Conservation (phyloP, 2,888 invertebrate species). For the Sisyra terminalis region DNA sequence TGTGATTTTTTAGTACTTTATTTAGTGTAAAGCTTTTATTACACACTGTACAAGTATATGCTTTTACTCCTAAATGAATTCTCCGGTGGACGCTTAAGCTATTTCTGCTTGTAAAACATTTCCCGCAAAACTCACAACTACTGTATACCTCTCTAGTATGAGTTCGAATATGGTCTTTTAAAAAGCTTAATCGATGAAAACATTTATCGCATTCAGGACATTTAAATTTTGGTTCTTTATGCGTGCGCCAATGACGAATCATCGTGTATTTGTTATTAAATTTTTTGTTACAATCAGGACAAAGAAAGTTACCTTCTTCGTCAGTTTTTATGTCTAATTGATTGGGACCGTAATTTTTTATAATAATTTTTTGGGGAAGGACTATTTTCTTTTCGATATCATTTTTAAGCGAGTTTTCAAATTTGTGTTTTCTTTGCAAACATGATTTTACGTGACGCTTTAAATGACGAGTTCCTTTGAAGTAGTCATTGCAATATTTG, state of each 20-base stretch:
- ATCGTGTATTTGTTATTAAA: conserved; percentile 5
- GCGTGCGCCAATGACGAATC: conserved; percentile 1
- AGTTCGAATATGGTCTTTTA: conserved; percentile 1
- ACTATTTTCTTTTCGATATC: neutral
- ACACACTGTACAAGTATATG: conserved; percentile 5
- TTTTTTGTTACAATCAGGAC: neutral
- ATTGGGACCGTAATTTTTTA: neutral
- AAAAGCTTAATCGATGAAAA: neutral
- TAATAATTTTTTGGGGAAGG: neutral
- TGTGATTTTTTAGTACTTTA: conserved; percentile 7
- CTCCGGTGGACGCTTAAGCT: too few species aligned
- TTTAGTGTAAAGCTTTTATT: conserved; percentile 6
- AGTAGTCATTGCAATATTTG: neutral
- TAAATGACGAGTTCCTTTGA: neutral
- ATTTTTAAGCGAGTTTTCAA: neutral
- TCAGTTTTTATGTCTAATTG: neutral
- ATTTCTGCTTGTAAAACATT: too few species aligned
- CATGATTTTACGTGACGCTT: neutral
- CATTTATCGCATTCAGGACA: conserved; percentile 4
- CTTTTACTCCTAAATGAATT: conserved; percentile 4
- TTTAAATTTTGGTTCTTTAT: neutral
- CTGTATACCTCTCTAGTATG: conserved; percentile 4
- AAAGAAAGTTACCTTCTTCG: conserved; percentile 2
- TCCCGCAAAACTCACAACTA: conserved; percentile 8
- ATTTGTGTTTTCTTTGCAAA: neutral